Conservation (phyloP, 2,113 vertebrate species). For the Daboia siamensis region DNA sequence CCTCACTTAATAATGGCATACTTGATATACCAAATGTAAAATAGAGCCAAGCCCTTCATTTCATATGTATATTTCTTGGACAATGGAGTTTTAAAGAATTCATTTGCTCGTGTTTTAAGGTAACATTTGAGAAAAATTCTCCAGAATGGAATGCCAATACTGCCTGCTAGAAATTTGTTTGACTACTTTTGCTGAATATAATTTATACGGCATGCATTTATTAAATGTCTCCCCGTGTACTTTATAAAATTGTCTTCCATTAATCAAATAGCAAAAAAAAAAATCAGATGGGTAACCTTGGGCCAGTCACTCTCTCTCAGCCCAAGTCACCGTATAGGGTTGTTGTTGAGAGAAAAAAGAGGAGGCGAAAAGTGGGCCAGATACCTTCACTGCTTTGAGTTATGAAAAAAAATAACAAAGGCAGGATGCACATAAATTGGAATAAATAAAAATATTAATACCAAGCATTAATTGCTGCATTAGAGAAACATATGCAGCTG, state of each 20-base stretch:
- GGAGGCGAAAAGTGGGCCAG: not conserved
- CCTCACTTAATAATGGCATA: too few species aligned
- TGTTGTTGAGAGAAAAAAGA: not conserved
- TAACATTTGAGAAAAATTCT: not conserved
- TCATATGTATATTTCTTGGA: not conserved
- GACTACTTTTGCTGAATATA: not conserved
- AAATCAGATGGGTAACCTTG: not conserved
- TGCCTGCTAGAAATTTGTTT: not conserved
- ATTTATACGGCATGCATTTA: not conserved
- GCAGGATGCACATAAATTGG: too few species aligned
- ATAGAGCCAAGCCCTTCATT: not conserved
- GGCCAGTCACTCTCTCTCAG: not conserved
- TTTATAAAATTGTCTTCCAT: not conserved
- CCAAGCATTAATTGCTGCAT: not conserved
- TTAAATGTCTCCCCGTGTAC: not conserved
- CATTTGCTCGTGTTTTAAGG: not conserved
- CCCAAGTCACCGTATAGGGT: not conserved
- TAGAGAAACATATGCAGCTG: not conserved
- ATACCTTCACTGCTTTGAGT: too few species aligned
- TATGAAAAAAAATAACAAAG: too few species aligned
- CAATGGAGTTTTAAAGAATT: not conserved
- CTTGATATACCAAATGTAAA: not conserved
- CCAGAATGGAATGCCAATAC: not conserved
- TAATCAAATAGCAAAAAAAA: not conserved
- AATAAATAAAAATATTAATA: not conserved